Conservation (phyloP, 1,140 invertebrate species). For the Dolichoris vasculosae region DNA sequence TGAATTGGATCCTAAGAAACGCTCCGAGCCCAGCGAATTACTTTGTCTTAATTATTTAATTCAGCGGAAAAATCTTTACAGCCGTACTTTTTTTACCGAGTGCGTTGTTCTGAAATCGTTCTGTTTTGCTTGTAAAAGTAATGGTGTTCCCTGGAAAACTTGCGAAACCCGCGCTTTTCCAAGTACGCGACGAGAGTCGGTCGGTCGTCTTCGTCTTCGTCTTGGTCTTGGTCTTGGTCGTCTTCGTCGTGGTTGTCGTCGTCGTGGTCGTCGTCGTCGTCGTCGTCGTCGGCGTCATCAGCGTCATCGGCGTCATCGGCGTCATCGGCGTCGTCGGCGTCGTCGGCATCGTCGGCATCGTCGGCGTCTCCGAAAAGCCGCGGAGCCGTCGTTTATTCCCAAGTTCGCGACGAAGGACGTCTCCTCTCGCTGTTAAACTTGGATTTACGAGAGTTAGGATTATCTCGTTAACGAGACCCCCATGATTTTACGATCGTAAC, state of each 20-base stretch:
- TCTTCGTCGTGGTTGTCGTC: no score
- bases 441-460: not conserved
- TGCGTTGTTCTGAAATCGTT: not conserved
- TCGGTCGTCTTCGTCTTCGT: no score
- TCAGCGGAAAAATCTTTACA: not conserved
- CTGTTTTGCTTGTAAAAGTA: not conserved
- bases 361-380: slow-evolving; percentile 23
- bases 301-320: no score
- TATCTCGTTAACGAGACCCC: slow-evolving; percentile 5
- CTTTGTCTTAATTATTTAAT: not conserved
- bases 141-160: not conserved
- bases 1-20: not conserved
- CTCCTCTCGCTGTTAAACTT: not conserved
- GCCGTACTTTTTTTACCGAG: not conserved
- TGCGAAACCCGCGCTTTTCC: not conserved
- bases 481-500: not conserved
- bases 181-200: not conserved
- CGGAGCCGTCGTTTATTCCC: not conserved
- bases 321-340: no score
- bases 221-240: not conserved
- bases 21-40: not conserved
- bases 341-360: no score
- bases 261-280: no score
- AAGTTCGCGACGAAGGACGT: not conserved
- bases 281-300: no score